Evolutionary conservation across 1,140 invertebrate genomes (phyloP), one percentile per base, ranked within the genome.

Genomic region (Bombus waltoni): DNA sequence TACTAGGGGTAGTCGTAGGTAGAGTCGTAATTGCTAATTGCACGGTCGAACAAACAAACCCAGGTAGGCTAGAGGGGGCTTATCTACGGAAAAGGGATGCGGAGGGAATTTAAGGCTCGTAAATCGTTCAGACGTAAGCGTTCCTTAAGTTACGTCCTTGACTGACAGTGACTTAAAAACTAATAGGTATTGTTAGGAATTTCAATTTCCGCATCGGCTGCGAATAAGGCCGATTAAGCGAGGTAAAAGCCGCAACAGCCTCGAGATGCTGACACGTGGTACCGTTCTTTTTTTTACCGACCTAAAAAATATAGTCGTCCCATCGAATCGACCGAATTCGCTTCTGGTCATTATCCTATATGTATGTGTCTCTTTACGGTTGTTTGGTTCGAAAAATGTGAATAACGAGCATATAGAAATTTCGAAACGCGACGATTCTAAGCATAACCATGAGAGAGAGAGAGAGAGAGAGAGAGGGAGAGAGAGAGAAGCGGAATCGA

Each of bases 201-300:
- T 15, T 47, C 6, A 18, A 47, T 47, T 47, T 47, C 15, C 47
- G 47, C 47, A 18, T 47, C 15, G 47, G 15, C 15, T 47, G 15
- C 47, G 47, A 47, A 47, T 47, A 47, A 47, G 47, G 47, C n/a
- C 75, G 75, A 84, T 84, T 84, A 71, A 78, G 18, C 82, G 65
- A 74, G 25, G 47, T 53, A 78, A 71, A 71, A 59, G 28, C 22
- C 25, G 28, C 72, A n/a, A 47, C 15, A 47, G 44, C 44, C 15
- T 47, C 44, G 44, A 38, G 15, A 44, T 83, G 35, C 40, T 65
- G 57, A 65, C 47, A 6, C 28, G 28, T 3, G 4, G 57, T 11
- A 57, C 18, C 32, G 32, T 44, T 47, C 44, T 25, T 40, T 40
- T 40, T 15, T 47, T n/a, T n/a, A n/a, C n/a, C n/a, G n/a, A n/a